Conservation (phyloP, 2,888 invertebrate genomes). For the Ischnura elegans region DNA sequence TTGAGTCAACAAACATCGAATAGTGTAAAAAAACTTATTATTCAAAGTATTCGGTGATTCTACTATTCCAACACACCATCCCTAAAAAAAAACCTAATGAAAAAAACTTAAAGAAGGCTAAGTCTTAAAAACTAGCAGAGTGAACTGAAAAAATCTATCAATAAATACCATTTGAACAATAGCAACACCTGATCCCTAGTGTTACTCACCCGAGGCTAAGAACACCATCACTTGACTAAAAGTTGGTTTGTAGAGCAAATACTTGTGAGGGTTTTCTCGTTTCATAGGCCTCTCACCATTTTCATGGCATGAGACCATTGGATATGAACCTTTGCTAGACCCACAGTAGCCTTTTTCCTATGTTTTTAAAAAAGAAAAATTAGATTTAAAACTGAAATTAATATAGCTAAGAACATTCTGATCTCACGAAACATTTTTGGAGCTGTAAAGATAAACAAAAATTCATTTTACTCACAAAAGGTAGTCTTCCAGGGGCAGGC, state of each 20-base stretch:
- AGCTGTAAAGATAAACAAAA: neutral
- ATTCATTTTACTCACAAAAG: conserved; percentile 81
- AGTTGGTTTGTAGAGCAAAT: conserved; percentile 96
- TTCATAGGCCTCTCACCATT: conserved; percentile 85
- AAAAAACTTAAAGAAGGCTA: no score
- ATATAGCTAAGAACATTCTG: neutral
- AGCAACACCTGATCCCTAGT: no score
- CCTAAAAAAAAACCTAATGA: no score
- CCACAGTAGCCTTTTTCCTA: conserved; percentile 75
- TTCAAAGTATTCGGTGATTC: no score
- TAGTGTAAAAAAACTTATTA: no score
- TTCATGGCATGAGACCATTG: conserved; percentile 80
- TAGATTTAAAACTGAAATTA: neutral
- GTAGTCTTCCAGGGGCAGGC: conserved; percentile 84
- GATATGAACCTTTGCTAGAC: conserved; percentile 77
- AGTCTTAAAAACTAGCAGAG: no score
- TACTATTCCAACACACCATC: no score
- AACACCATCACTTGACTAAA: conserved; percentile 96
- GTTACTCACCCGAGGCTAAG: conserved; percentile 82
- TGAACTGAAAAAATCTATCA: no score
- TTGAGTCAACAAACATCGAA: no score
- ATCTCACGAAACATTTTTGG: neutral
- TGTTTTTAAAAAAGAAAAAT: conserved; percentile 68
- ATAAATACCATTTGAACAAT: no score
- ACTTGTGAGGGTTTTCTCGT: conserved; percentile 97